Evolutionary conservation across 2,113 vertebrate genomes (phyloP).

Genomic region (Amphilophus citrinellus): DNA sequence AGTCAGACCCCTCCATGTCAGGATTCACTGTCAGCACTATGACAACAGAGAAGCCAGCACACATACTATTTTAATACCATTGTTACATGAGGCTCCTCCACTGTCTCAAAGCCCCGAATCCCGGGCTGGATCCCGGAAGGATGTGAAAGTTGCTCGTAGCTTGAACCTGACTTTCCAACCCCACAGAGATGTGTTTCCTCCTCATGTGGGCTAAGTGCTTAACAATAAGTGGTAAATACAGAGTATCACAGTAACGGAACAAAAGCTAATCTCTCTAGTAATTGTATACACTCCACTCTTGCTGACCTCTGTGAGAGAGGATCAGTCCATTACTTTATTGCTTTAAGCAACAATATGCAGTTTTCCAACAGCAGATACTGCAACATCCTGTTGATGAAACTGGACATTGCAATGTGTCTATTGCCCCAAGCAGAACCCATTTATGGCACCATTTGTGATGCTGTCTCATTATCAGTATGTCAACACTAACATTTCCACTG

Average conservation of each 20-base stretch:
- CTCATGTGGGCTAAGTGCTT: not conserved
- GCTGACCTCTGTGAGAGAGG: conserved; percentile 32
- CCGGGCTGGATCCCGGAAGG: conserved; percentile 56
- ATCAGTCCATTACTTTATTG: conserved; percentile 54
- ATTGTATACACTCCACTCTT: not conserved
- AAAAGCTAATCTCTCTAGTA: conserved; percentile 26
- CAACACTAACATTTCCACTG: conserved; percentile 28
- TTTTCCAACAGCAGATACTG: conserved; percentile 21
- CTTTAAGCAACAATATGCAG: conserved; percentile 32
- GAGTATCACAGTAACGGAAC: conserved; percentile 16
- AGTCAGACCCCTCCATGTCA: conserved; percentile 44
- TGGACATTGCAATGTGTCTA: not conserved
- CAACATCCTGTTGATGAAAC: conserved; percentile 12
- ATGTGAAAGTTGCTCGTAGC: conserved; percentile 28
- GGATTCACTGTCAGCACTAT: conserved; percentile 57
- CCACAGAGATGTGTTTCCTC: conserved; percentile 8
- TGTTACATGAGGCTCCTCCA: conserved; percentile 35
- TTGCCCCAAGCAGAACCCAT: not conserved
- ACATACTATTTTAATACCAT: conserved; percentile 65
- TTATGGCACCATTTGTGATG: not conserved
- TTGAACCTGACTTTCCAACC: conserved; percentile 61
- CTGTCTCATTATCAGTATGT: not conserved
- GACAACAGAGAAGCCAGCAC: conserved; percentile 68
- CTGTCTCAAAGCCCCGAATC: conserved; percentile 29
- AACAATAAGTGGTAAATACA: conserved; percentile 5